Evolutionary conservation across 2,888 invertebrate genomes (phyloP), one percentile per base, ranked within the genome.

Genomic region (Drosophila paramelanica): DNA sequence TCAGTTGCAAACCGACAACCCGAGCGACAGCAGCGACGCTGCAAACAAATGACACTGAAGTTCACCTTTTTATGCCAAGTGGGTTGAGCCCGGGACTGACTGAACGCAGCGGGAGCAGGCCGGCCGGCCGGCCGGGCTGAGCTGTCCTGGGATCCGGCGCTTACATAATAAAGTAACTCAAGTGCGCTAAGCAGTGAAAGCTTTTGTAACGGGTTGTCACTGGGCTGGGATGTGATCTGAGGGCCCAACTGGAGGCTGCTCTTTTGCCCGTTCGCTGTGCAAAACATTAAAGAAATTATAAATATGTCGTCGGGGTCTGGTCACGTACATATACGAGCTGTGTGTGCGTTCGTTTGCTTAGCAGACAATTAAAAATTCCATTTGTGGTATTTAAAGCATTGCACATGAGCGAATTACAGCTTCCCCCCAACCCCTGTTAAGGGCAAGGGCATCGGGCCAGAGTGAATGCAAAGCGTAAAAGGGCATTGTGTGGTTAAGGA

Each of bases 11-110:
- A 73, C 58, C 81, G 73, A 68, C 73, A 80, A 57, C 70, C 59
- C 56, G 64, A 74, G 53, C 38, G 68, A 45, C 53, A 38, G 50
- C 41, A 17, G 17, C 41, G 17, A 17, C 41, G 51, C 77, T 65
- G 65, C 77, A 77, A 79, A 69, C 82, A 79, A 82, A 81, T 77
- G 79, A 73, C 81, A 75, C 84, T 75, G 72, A 77, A 83, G 80
- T 77, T 81, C 75, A 80, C 77, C 84, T 83, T 80, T 81, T 77
- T 66, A 71, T 73, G 77, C 70, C 77, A 77, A 77, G 72, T 73
- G 66, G 61, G 58, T 56, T 13, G 56, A 11, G 38, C 5, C 23
- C 36, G 41, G 11, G 20, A 17, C 39, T 8, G 20, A 17, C 39
- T 8, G 47, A 11, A 53, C 10, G 7, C 8, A 17, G 14, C 3